phyloP scores from a whole-genome alignment of 2,113 vertebrate species.

The Strix aluco region DNA sequence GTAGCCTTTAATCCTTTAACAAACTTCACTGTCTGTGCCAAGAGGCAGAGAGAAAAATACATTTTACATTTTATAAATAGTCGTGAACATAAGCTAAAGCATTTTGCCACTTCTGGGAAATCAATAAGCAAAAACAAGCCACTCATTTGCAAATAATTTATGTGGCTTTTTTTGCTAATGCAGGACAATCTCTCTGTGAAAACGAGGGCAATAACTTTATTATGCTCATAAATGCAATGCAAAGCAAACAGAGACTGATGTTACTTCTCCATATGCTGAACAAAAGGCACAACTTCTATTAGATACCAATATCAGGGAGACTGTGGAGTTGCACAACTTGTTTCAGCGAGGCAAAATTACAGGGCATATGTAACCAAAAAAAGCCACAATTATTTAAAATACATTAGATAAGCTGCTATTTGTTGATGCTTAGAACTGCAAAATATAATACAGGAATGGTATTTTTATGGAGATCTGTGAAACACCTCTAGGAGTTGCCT shows the following conservation, averaged over 20 bases:
- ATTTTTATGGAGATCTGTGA: not conserved
- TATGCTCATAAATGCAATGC: constrained; percentile 67
- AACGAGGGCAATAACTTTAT: constrained; percentile 74
- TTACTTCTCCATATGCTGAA: not conserved
- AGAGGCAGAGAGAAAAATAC: constrained; percentile 46
- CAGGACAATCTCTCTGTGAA: constrained; percentile 71
- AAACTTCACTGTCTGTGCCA: constrained; percentile 30
- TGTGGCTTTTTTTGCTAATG: constrained; percentile 64
- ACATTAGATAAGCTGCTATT: not conserved
- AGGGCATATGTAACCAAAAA: not conserved
- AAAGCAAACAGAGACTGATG: constrained; percentile 57
- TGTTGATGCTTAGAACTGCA: not conserved
- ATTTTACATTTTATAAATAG: constrained; percentile 62
- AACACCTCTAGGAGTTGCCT: not conserved
- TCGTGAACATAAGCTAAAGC: constrained; percentile 61
- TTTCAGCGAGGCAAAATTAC: constrained; percentile 17
- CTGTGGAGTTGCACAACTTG: not conserved
- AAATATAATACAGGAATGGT: accelerated
- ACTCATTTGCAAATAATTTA: constrained; percentile 63
- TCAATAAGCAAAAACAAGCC: constrained; percentile 64
- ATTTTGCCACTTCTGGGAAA: constrained; percentile 69
- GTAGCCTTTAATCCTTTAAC: constrained; percentile 16
- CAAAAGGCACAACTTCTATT: constrained; percentile 43
- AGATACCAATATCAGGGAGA: not conserved
- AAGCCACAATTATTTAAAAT: not conserved